Base-by-base conservation (phyloP, 2,888 invertebrate species). In the Eupithecia vulgata region DNA sequence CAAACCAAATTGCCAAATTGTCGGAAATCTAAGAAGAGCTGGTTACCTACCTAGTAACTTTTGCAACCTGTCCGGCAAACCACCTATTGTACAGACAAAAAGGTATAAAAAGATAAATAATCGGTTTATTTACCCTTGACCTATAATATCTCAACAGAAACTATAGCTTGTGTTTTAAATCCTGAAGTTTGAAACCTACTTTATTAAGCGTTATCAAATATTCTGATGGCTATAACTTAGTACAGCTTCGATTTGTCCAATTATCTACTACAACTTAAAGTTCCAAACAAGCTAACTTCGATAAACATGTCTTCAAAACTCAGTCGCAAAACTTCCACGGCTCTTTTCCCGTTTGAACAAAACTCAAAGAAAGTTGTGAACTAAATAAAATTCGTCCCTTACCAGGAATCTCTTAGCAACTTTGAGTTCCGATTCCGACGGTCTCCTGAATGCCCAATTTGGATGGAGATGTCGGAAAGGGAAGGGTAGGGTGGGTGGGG, bases 321-420 rank as follows among this genome's bases (percentile, higher is more conserved):
- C 59, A 30, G 40, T 15, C 12, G 25, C 5, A 17, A 35, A 68
- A 42, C 25, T 34, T 52, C 48, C 25, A 21, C 15, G 8, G 30
- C 34, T 64, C 40, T n/a, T 59, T 65, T 35, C 62, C 48, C 45
- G 45, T n/a, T 40, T 48, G 52, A 68, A 40, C 59, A 59, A 30
- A 69, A 42, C 66, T 74, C 61, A 42, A 71, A 17, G 66, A 34
- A 57, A 40, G 42, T 72, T 57, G 48, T 45, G 37, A 72, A 73
- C 67, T 73, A 71, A 74, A 76, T 79, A 74, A 76, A 76, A 71
- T 74, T 69, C 69, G 71, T 69, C 64, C 66, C 67, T 79, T 77
- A 61, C 67, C 59, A 25, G 65, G 30, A 72, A 68, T 75, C 72
- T 61, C 61, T 70, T 59, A n/a, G 69, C 70, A 68, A 75, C 72